Evolutionary conservation across 1,140 invertebrate species (phyloP), one percentile per base, ranked within the genome.

Genomic region (Drosophila gunungcola): DNA sequence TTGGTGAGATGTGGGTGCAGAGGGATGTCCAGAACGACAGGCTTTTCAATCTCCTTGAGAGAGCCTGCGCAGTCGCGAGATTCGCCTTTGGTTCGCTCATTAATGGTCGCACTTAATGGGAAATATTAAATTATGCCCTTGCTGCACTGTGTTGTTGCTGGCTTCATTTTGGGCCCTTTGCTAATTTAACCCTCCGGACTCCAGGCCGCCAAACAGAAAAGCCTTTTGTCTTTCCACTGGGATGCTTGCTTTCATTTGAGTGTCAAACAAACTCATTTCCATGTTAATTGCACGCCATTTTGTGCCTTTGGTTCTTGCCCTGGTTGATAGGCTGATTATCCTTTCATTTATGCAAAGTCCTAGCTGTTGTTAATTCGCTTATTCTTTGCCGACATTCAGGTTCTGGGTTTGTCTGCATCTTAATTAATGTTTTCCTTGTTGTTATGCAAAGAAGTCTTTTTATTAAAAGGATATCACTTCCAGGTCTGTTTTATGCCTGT

Each of bases 291-390:
- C 80, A 34, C 77, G 72, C 80, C 84, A 89, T 89, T 89, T 84
- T 88, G 73, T 77, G 75, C 67, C 69, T 77, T 57, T 51, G 38
- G 64, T 55, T 56, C 29, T 57, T 70, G 64, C 21, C 32, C 32
- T 53, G 42, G 80, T 74, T 83, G 77, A 79, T 80, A 72, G 62
- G 73, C 80, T 83, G 84, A 89, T 89, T 89, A 89, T 89, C 84
- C 84, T 89, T 89, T 89, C 84, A 89, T 89, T 89, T 89, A 89
- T 89, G 85, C 84, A 89, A 86, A 86, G 85, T 84, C 75, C 67
- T 79, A 45, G 83, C 56, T 52, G 56, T 78, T 90, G 84, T 89
- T 89, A 89, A 89, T 89, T 89, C 77, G 73, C 78, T 89, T 88
- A 88, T 89, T 75, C 70, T 42, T 55, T 42, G 72, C 53, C 72